Evolutionary conservation across 2,888 invertebrate genomes (phyloP), one percentile per base, ranked within the genome.

Genomic region (Rhagophthalmus giganteus): DNA sequence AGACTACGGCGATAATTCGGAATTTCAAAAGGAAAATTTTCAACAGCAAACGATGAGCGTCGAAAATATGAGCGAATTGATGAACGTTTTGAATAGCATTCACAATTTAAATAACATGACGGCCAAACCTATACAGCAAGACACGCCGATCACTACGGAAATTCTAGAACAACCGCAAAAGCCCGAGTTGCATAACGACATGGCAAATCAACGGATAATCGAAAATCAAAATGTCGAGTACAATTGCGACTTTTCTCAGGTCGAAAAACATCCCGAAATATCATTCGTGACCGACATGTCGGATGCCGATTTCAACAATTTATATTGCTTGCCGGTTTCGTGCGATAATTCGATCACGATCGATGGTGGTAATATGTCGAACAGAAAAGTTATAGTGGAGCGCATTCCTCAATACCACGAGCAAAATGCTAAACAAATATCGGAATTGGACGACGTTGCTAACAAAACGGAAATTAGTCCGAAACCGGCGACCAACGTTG

Each of bases 21-120:
- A n/a, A 44, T 51, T 40, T 16, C 25, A 15, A 34, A 44, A 16
- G 24, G 15, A 10, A 45, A 39, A 39, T 9, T 26, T 39, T 20
- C 30, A 33, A 33, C 50, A 44, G 11, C 42, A 33, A 12, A 24
- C 39, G 4, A 51, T 51, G 40, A 51, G 45, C 15, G 39, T 39
- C 2, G 51, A 51, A 31, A 46, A 46, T 31, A 51, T 51, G 51
- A 39, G 30, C n/a, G 45, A 51, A 20, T 26, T 51, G n/a, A 51
- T 51, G 51, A 51, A 40, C 11, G 34, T 51, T 25, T 9, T 40
- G 12, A 44, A 28, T 4, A 39, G 39, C 9, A 45, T 45, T 16
- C 40, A 45, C 14, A 45, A 51, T 16, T 35, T 51, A 15, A 51
- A 51, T 15, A 30, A 45, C 9, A 51, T 51, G 27, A 24, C 44